Base-by-base conservation (phyloP, 2,888 invertebrate species). In the Sipha maydis region DNA sequence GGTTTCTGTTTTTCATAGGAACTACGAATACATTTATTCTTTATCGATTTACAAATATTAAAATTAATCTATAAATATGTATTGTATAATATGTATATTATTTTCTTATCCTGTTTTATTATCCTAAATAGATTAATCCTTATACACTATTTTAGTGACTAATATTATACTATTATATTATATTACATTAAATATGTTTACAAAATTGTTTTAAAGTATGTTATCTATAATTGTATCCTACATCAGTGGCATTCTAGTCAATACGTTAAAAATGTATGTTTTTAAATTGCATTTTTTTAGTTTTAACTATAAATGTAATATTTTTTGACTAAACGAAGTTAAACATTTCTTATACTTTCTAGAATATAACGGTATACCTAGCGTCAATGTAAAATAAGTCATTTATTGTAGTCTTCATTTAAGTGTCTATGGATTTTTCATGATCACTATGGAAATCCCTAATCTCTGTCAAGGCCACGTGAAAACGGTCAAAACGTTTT, bases 361-460 rank as follows among this genome's bases (percentile, higher is more conserved):
- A 7, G 61, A 61, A 21, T 21, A 25, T 61, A 61, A 25, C 61
- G 61, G 25, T 25, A 61, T 61, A 25, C 1, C 21, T 48, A 41
- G 61, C 7, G 61, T 4, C 19, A 69, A 67, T 61, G 31, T 77
- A 25, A 48, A 76, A 31, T 77, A 14, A n/a, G 3, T 75, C 38
- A 56, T 83, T 38, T 75, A 25, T 69, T 19, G 41, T 69, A 41
- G 48, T 78, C 25, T 77, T 76, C 67, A 48, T 69, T 69, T 48
- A 77, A 69, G 54, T n/a, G 34, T 69, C 25, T 85, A 69, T 67
- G 61, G 84, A 84, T 54, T 86, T 86, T 86, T 79, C 34, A 71
- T 85, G 71, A 71, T 79, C 79, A 28, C 73, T 61, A 79, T 61
- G 86, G 86, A 73, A 86, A 86, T 86, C 56, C 86, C 86, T 86